Evolutionary conservation across 1,140 invertebrate species (phyloP).

Genomic region (Leptopilina boulardi): DNA sequence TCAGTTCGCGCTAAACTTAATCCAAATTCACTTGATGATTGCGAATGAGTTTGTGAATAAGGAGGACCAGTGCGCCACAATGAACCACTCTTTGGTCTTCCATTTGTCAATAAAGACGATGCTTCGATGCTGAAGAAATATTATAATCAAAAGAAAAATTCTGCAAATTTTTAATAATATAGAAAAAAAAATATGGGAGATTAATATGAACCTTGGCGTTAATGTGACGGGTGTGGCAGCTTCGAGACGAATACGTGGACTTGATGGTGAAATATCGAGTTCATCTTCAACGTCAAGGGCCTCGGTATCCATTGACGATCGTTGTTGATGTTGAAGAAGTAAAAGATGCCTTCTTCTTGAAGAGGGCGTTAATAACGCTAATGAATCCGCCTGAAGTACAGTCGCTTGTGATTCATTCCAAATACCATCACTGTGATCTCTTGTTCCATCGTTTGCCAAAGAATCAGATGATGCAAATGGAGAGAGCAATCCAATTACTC

Average conservation of each 20-base stretch:
- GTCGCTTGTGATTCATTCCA: slow-evolving; percentile 93
- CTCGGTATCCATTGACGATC: slow-evolving; percentile 90
- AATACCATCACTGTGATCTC: slow-evolving; percentile 89
- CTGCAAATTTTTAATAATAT: too few species aligned
- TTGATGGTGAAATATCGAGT: slow-evolving; percentile 67
- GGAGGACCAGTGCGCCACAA: slow-evolving; percentile 65
- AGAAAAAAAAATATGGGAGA: background rate
- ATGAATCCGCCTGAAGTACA: slow-evolving; percentile 85
- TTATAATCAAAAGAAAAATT: background rate
- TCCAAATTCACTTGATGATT: slow-evolving; percentile 73
- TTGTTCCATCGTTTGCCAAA: slow-evolving; percentile 83
- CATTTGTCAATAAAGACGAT: slow-evolving; percentile 56
- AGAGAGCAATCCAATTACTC: slow-evolving; percentile 71
- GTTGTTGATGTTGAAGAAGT: slow-evolving; percentile 87
- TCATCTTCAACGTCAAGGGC: slow-evolving; percentile 85
- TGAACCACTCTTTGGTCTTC: slow-evolving; percentile 65
- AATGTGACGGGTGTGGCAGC: slow-evolving; percentile 63
- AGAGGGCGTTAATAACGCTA: slow-evolving; percentile 83
- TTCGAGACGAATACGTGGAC: slow-evolving; percentile 69
- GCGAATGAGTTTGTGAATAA: slow-evolving; percentile 69
- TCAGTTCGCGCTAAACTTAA: slow-evolving; percentile 80
- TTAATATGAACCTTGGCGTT: slow-evolving; percentile 60
- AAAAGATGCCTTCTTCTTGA: slow-evolving; percentile 85
- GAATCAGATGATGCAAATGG: slow-evolving; percentile 89
- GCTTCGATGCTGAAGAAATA: slow-evolving; percentile 53